Evolutionary conservation across 2,113 vertebrate species (phyloP).

Genomic region (Nanger granti): DNA sequence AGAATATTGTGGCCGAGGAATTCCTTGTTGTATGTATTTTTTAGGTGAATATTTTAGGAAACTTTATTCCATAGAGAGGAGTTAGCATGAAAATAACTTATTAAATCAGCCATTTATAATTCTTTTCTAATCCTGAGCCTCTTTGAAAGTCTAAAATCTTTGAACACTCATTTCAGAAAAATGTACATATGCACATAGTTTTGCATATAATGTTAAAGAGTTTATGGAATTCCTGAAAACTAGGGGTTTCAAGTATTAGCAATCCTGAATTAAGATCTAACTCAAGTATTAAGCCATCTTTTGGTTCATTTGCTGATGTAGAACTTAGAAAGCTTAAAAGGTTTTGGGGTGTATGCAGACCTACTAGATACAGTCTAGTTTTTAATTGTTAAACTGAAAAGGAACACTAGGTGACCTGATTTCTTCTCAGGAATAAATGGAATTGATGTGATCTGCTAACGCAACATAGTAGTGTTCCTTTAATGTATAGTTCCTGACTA

Average conservation of each 20-base stretch:
- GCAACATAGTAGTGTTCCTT: background rate
- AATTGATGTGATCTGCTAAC: conserved; percentile 5
- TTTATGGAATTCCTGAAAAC: background rate
- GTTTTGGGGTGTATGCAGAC: background rate
- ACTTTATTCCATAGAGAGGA: background rate
- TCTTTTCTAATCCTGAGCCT: background rate
- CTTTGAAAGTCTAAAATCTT: conserved; percentile 18
- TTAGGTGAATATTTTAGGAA: conserved; percentile 25
- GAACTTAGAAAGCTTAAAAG: conserved; percentile 6
- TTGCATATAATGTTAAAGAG: conserved; percentile 3
- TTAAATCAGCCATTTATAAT: conserved; percentile 22
- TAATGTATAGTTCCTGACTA: background rate
- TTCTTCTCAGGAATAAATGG: conserved; percentile 15
- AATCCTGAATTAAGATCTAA: conserved; percentile 2
- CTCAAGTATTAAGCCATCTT: background rate
- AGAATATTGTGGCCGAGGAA: background rate
- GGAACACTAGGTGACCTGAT: background rate
- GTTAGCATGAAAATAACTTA: background rate
- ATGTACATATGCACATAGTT: background rate
- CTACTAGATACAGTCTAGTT: background rate
- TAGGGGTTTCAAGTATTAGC: background rate
- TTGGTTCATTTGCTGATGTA: conserved; percentile 3
- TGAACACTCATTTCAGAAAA: conserved; percentile 21
- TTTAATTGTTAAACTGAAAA: conserved; percentile 36
- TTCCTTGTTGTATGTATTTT: background rate